Conservation (phyloP, 2,888 invertebrate species). For the Drosophila infuscata region DNA sequence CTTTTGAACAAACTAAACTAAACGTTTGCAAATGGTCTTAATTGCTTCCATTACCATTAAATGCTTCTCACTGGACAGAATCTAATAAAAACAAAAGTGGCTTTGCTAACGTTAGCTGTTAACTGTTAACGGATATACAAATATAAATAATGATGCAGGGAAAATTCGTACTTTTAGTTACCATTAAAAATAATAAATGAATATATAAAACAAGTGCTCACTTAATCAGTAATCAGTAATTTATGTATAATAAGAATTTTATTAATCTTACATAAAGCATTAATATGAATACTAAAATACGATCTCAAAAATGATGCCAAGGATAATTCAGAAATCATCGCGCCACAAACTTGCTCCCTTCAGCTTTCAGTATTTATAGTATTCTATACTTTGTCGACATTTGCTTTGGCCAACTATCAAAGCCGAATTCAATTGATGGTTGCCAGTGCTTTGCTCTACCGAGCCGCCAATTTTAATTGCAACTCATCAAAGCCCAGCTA, state of each 20-base stretch:
- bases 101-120: background rate
- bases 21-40: slow-evolving; percentile 37
- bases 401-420: slow-evolving; percentile 24
- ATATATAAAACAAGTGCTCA: background rate
- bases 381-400: slow-evolving; percentile 9
- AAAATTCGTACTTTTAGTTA: background rate
- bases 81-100: background rate
- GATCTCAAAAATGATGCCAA: background rate
- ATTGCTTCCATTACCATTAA: slow-evolving; percentile 20
- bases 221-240: background rate
- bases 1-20: slow-evolving; percentile 41
- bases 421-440: slow-evolving; percentile 32
- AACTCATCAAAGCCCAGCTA: slow-evolving; percentile 50
- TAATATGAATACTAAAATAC: background rate
- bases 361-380: background rate
- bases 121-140: background rate
- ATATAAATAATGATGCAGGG: background rate
- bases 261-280: background rate
- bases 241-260: too few relatives aligned
- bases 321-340: background rate
- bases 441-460: slow-evolving; percentile 1
- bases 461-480: slow-evolving; percentile 57
- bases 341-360: background rate
- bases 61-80: background rate
- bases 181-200: background rate